These are phyloP conservation scores for Drosophila macrothrix DNA, from an alignment of 2,888 invertebrate genomes.

Conservation along the genomic window DNA sequence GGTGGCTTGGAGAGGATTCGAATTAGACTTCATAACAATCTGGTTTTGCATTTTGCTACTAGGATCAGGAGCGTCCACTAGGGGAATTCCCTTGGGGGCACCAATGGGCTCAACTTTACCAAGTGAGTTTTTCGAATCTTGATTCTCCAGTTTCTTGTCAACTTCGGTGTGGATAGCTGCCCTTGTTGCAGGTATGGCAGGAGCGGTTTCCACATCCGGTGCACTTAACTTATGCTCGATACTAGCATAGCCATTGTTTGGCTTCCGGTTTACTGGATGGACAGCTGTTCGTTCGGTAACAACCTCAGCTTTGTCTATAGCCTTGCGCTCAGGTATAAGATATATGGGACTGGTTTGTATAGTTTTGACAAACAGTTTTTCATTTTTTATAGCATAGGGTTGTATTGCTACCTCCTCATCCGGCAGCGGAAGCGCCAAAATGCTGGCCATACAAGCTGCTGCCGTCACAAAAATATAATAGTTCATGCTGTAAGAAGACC, in stretches of 20 bases:
- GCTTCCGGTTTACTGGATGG: background rate
- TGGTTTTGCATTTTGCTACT: background rate
- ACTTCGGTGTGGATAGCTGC: background rate
- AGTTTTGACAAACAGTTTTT: background rate
- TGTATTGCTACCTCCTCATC: slow-evolving; percentile 4
- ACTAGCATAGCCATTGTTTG: background rate
- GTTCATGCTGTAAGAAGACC: background rate
- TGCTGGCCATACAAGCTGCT: background rate
- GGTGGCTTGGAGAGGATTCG: background rate
- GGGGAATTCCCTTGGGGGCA: background rate
- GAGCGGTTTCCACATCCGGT: slow-evolving; percentile 2
- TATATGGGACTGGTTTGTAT: background rate
- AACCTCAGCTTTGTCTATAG: background rate
- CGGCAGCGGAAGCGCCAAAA: background rate
- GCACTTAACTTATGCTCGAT: background rate
- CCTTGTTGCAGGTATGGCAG: background rate
- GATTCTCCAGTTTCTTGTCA: slow-evolving; percentile 1
- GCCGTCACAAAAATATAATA: background rate
- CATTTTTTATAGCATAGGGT: background rate
- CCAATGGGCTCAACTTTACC: background rate
- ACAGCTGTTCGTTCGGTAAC: background rate
- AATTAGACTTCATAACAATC: background rate
- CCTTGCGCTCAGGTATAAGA: background rate
- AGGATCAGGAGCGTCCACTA: background rate
- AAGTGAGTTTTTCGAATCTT: background rate